Base-by-base conservation (phyloP, 2,113 vertebrate species). In the Callipepla squamata region DNA sequence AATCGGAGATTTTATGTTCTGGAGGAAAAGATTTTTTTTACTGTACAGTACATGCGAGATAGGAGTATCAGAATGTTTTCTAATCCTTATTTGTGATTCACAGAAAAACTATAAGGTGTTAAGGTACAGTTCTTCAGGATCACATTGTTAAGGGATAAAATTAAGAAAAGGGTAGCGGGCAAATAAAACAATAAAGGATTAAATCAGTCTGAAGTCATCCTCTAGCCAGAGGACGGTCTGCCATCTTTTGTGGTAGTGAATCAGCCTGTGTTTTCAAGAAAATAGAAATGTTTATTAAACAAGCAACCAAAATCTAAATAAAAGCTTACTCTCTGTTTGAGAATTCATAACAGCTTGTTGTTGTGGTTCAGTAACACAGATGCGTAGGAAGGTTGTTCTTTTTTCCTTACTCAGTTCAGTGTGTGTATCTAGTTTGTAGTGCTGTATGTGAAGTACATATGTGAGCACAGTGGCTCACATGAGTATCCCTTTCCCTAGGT, bases 301-400 rank as follows among this genome's bases (percentile, higher is more conserved):
- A 21, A 86, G 40, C 34, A 23, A 30, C 4, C 21, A 62, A 48
- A 48, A 38, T 15, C 8, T 40, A 72, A 55, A 18, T 13, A 44
- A 30, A 42, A 72, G 40, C 38, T 42, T 51, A 11, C 8, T 13
- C 20, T 76, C 20, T 70, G 4, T 13, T 6, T 72, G 28, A 45
- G 32, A 5, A n/a, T 48, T 28, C 12, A 3, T 53, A 61, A 38
- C 50, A 62, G 40, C 38, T n/a, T 17, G 7, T 19, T 47, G 28
- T 57, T 47, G 30, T 21, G 51, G 30, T 20, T 59, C 3, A 4
- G 17, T 9, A 40, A 17, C 25, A 13, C 8, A 3, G 2, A 9
- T 8, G 34, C 11, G 1, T 12, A 6, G 9, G 21, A n/a, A 26
- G 42, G 38, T 28, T 4, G 19, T n/a, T 51, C 0, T 0, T 69